Base-by-base conservation (phyloP, 1,140 invertebrate genomes). In the Polypedilum vanderplanki region DNA sequence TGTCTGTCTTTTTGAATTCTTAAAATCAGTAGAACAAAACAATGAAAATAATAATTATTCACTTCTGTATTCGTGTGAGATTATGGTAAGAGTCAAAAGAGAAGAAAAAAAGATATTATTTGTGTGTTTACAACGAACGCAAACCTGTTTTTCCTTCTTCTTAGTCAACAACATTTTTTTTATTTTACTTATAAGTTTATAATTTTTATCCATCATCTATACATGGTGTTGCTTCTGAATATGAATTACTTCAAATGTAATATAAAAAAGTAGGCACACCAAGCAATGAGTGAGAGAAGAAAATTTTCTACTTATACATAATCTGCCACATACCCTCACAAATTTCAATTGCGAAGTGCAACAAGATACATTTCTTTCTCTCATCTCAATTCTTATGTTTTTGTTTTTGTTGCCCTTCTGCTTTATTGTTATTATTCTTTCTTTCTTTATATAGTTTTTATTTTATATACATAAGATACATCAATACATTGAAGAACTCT, bases 111-210 rank as follows among this genome's bases (percentile, higher is more conserved):
- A 57, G n/a, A 15, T 57, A 57, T 57, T 57, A n/a, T 3, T n/a
- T 57, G 46, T 57, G 46, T 57, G 46, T 57, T 57, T 57, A 57
- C 10, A 57, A 57, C 46, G 1, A 20, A 57, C 18, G 4, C 18
- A 70, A 70, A 70, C 65, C 65, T 70, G 65, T 70, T 70, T 70
- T 18, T 70, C 65, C 46, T n/a, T 57, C 12, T n/a, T 57, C n/a
- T 57, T 57, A 57, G 12, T 33, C 24, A 33, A 33, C 24, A 33
- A 33, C 24, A 33, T 5, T 33, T 33, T 33, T 33, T 33, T 33
- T 33, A 33, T 33, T 33, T 33, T 33, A 33, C 24, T 33, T 33
- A 33, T 33, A 33, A 33, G 24, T 33, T 33, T 33, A 33, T 33
- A 33, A 33, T 33, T 33, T 33, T 33, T 33, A 33, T 33, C 24